phyloP scores from a whole-genome alignment of 2,113 vertebrate genomes.

The Himantopus leucocephalus region DNA sequence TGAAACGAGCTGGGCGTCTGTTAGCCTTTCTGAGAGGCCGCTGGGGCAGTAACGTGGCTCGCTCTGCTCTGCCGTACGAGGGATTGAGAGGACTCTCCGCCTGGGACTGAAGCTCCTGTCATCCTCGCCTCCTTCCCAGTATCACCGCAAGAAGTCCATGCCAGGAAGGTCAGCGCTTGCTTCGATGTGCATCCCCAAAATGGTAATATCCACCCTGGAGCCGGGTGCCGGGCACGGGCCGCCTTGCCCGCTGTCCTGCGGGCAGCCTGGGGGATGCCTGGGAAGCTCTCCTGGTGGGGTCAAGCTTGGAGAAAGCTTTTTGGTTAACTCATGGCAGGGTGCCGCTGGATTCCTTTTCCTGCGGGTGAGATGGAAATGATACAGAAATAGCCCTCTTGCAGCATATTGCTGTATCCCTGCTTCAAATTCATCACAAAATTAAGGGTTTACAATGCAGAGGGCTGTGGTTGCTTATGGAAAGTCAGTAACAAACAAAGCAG shows the following conservation, averaged over 20 bases:
- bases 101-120: not conserved
- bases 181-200: not conserved
- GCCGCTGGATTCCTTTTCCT: not conserved
- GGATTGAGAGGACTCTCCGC: not conserved
- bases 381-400: not conserved
- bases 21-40: not conserved
- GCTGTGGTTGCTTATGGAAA: not conserved
- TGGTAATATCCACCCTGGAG: not conserved
- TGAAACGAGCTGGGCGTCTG: not conserved
- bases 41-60: fast-evolving
- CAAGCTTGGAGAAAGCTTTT: not conserved
- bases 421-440: not conserved
- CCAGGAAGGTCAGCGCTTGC: not conserved
- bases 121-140: not conserved
- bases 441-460: not conserved
- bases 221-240: fast-evolving
- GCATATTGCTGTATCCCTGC: not conserved
- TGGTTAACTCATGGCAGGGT: not conserved
- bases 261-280: fast-evolving
- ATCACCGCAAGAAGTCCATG: fast-evolving
- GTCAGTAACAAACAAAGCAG: not conserved
- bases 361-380: not conserved
- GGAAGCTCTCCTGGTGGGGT: not conserved
- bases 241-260: not conserved
- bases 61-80: fast-evolving